Percentiles rank a stretch among this genome's conserved stretches.
Evolutionary conservation across 1,140 invertebrate species (phyloP).

Genomic region (Scaptomyza pallida): DNA sequence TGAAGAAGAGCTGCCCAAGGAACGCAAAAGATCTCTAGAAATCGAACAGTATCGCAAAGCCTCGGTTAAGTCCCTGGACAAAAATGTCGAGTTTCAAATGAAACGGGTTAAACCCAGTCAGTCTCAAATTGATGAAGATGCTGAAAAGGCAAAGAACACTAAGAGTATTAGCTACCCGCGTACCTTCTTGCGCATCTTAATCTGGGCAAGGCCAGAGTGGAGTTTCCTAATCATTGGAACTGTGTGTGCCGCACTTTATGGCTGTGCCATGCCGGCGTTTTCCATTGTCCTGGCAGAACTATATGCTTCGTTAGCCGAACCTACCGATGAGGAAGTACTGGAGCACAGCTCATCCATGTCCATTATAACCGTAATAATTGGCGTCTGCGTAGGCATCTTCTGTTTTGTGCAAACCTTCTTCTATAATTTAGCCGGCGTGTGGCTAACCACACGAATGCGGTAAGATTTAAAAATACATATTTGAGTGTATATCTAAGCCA

Average conservation of each 20-base stretch:
- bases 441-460: slow-evolving; percentile 89
- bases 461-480: slow-evolving; percentile 53
- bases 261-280: slow-evolving; percentile 91
- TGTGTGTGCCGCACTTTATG: slow-evolving; percentile 88
- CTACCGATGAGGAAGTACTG: slow-evolving; percentile 86
- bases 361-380: slow-evolving; percentile 88
- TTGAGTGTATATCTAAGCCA: rapidly evolving
- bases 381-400: slow-evolving; percentile 88
- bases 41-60: slow-evolving; percentile 26
- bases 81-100: slow-evolving; percentile 69
- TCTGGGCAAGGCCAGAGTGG: slow-evolving; percentile 91
- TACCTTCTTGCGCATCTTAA: slow-evolving; percentile 87
- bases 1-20: slow-evolving; percentile 88
- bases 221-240: slow-evolving; percentile 89
- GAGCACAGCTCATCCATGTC: slow-evolving; percentile 87
- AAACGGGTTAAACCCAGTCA: slow-evolving; percentile 44
- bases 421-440: slow-evolving; percentile 92
- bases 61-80: slow-evolving; percentile 50
- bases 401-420: slow-evolving; percentile 90
- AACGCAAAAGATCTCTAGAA: slow-evolving; percentile 59
- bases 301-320: slow-evolving; percentile 86
- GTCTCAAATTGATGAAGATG: background rate
- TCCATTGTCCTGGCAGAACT: slow-evolving; percentile 94
- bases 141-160: slow-evolving; percentile 4
- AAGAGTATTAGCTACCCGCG: slow-evolving; percentile 50